Base-by-base conservation (phyloP, 1,140 invertebrate species). In the Hylyphantes graminicola region DNA sequence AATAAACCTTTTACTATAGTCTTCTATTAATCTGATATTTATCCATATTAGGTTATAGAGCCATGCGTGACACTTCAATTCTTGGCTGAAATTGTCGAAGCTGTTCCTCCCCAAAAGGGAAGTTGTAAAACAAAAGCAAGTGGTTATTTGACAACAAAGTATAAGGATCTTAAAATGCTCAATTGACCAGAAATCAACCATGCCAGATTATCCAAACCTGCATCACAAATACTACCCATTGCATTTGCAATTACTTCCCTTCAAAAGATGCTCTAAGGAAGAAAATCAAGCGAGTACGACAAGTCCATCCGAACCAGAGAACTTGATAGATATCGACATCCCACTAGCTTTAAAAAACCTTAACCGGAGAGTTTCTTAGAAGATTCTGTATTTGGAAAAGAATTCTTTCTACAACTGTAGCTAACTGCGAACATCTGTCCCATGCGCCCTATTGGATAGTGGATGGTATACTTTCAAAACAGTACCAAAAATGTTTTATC, bases 211-310 rank as follows among this genome's bases (percentile, higher is more conserved):
- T 68, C 21, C 13, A 21, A 21, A 21, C 13, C 13, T n/a, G 21
- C 65, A 68, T 68, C 19, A 48, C 21, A 13, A 13, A 68, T 11
- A 68, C 13, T 68, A n/a, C 65, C 35, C 65, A 13, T 12, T 3
- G 8, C 65, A 68, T 68, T 68, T 7, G 65, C n/a, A 3, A 3
- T 13, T 68, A 68, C 65, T 21, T 68, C n/a, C 65, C 65, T 5
- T 68, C 65, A 21, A 68, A 68, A 68, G 19, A 68, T 7, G 65
- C 65, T 21, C 13, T 68, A 12, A 3, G 65, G 12, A 48, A 68
- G 35, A 68, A 12, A 12, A 68, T 61, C 17, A 12, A 61, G 17
- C 57, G 57, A 15, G 57, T 15, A 17, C 57, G 17, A 6, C 57
- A 61, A 12, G 57, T 17, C 57, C 57, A 15, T 12, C 57, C 12